Percentiles rank a stretch among this genome's conserved stretches.
Evolutionary conservation across 1,140 invertebrate genomes (phyloP).

Genomic region (Agraylea sexmaculata): DNA sequence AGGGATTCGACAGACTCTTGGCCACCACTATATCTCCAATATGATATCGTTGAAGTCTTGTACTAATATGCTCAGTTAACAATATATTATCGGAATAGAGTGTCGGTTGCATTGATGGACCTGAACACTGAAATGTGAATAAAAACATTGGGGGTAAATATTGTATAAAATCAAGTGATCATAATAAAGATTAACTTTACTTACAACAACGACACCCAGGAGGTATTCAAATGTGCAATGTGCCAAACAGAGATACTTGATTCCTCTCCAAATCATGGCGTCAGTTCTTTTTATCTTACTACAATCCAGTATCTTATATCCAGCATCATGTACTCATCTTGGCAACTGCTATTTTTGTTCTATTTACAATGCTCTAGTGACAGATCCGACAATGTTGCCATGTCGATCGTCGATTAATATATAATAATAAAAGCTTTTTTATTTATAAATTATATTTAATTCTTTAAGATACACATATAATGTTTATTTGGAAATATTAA

Average conservation of each 20-base stretch:
- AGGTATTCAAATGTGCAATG: constrained; percentile 68
- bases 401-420: too few species aligned
- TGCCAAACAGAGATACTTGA: constrained; percentile 61
- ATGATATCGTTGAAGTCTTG: constrained; percentile 46
- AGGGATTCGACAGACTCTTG: constrained; percentile 65
- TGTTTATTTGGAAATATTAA: too few species aligned
- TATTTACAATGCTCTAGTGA: too few species aligned
- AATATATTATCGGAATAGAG: constrained; percentile 68
- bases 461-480: too few species aligned
- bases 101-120: constrained; percentile 86
- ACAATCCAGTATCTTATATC: too few species aligned
- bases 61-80: constrained; percentile 66
- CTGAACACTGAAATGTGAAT: constrained; percentile 56
- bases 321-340: too few species aligned
- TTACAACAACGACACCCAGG: constrained; percentile 67
- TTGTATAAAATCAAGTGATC: constrained; percentile 1
- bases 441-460: too few species aligned
- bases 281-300: too few species aligned
- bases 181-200: constrained; percentile 20
- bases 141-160: constrained; percentile 9
- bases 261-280: too few species aligned
- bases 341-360: too few species aligned
- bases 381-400: too few species aligned
- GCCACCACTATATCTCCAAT: constrained; percentile 76
- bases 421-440: too few species aligned